Evolutionary conservation across 1,140 invertebrate species (phyloP).

Genomic region (Cydia amplana): DNA sequence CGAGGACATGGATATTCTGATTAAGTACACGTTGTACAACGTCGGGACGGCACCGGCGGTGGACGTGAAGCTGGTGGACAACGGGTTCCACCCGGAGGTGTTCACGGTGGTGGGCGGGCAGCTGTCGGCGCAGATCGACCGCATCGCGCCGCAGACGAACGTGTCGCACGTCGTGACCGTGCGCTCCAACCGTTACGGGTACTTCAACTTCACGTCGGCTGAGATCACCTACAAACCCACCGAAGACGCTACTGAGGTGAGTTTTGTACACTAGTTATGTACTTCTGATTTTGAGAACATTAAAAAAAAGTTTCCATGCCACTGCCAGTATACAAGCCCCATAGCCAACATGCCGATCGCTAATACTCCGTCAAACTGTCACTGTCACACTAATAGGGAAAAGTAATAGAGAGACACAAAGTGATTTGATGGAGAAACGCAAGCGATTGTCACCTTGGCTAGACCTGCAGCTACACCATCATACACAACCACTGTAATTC

Average conservation of each 20-base stretch:
- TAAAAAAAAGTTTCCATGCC: too few relatives aligned
- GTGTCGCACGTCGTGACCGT: conserved; percentile 96
- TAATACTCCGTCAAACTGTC: too few relatives aligned
- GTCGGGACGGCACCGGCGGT: conserved; percentile 92
- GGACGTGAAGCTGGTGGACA: conserved; percentile 93
- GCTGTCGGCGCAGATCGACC: conserved; percentile 89
- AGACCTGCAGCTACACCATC: too few relatives aligned
- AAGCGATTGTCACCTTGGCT: too few relatives aligned
- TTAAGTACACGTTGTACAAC: conserved; percentile 94
- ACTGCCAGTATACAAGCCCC: too few relatives aligned
- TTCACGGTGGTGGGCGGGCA: conserved; percentile 94
- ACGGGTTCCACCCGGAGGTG: conserved; percentile 92
- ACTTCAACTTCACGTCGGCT: conserved; percentile 98
- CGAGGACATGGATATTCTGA: conserved; percentile 98
- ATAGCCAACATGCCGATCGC: too few relatives aligned
- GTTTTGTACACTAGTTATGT: neutral
- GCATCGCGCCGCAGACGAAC: conserved; percentile 95
- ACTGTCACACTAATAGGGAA: too few relatives aligned
- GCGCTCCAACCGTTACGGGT: conserved; percentile 92
- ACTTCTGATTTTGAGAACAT: too few relatives aligned
- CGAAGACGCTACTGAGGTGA: conserved; percentile 87
- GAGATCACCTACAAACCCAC: conserved; percentile 93
- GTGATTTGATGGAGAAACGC: too few relatives aligned
- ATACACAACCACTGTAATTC: too few relatives aligned
- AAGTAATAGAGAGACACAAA: too few relatives aligned